Percentiles rank a stretch among this genome's conserved stretches.
Conservation (phyloP, 1,140 invertebrate species). For the Metopolophium dirhodum region DNA sequence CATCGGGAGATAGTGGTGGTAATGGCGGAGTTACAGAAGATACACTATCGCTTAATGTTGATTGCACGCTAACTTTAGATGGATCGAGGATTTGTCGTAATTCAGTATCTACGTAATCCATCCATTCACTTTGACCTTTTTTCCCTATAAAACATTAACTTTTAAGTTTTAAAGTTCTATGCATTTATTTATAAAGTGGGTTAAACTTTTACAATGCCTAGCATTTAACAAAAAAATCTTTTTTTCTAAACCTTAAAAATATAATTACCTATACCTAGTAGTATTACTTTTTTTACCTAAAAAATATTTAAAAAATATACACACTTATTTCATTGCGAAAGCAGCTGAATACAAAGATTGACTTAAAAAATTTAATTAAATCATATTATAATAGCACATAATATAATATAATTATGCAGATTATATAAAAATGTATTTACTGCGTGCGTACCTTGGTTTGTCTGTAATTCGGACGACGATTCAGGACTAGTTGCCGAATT, state of each 20-base stretch:
- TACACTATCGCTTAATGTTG: constrained; percentile 71
- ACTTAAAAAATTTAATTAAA: not conserved
- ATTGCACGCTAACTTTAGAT: constrained; percentile 67
- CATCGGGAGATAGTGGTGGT: constrained; percentile 69
- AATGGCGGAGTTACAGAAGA: constrained; percentile 78
- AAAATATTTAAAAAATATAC: not conserved
- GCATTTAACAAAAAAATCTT: not conserved
- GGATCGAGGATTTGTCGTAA: constrained; percentile 78
- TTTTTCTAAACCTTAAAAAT: too few relatives aligned
- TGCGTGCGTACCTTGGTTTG: constrained; percentile 58
- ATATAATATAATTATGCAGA: not conserved
- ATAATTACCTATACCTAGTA: too few relatives aligned
- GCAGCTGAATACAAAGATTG: not conserved
- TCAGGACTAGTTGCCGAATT: constrained; percentile 59
- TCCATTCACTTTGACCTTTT: constrained; percentile 80
- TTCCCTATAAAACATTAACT: constrained; percentile 64
- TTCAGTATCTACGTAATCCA: constrained; percentile 81
- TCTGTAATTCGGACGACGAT: constrained; percentile 59
- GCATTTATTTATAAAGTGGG: not conserved
- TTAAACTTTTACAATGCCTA: not conserved
- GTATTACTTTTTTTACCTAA: not conserved
- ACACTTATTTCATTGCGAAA: not conserved
- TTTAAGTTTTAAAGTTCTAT: not conserved
- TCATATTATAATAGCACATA: not conserved
- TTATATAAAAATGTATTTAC: not conserved